A percentile compares a stretch with the other conserved stretches of the same genome.
Conservation (phyloP, 92 coral and sea anemone genomes). For the Hydrozoanthus gracilis region DNA sequence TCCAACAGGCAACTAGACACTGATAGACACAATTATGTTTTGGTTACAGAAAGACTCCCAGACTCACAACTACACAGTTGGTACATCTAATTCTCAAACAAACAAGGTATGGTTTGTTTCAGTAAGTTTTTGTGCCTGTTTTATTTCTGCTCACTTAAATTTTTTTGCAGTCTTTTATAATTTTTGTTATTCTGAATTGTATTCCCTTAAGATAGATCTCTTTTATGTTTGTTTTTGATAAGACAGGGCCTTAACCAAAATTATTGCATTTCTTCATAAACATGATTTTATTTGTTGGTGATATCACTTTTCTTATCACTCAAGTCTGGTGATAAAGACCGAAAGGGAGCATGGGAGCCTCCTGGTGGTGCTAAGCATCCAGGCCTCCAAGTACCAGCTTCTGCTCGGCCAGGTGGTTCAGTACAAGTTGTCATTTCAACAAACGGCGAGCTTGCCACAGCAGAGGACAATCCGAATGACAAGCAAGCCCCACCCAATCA, state of each 20-base stretch:
- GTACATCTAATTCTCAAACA: conserved; percentile 74
- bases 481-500: conserved; percentile 77
- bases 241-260: too few relatives aligned
- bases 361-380: conserved; percentile 74
- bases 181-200: too few relatives aligned
- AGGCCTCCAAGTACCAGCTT: conserved; percentile 80
- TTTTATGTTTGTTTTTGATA: too few relatives aligned
- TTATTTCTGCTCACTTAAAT: too few relatives aligned
- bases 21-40: neutral
- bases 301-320: too few relatives aligned
- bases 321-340: conserved; percentile 85
- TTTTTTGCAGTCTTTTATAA: too few relatives aligned
- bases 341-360: conserved; percentile 91
- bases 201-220: too few relatives aligned
- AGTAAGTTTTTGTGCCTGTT: neutral
- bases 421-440: conserved; percentile 97
- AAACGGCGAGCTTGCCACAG: conserved; percentile 93
- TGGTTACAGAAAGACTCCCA: conserved; percentile 41
- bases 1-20: neutral
- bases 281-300: too few relatives aligned
- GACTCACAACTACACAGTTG: conserved; percentile 51
- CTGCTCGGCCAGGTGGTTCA: conserved; percentile 89
- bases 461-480: conserved; percentile 76
- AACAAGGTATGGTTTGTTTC: conserved; percentile 72
- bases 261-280: too few relatives aligned